These are phyloP conservation scores for Lamellibrachia satsuma DNA, from an alignment of 2,888 invertebrate genomes.

Conservation along the genomic window DNA sequence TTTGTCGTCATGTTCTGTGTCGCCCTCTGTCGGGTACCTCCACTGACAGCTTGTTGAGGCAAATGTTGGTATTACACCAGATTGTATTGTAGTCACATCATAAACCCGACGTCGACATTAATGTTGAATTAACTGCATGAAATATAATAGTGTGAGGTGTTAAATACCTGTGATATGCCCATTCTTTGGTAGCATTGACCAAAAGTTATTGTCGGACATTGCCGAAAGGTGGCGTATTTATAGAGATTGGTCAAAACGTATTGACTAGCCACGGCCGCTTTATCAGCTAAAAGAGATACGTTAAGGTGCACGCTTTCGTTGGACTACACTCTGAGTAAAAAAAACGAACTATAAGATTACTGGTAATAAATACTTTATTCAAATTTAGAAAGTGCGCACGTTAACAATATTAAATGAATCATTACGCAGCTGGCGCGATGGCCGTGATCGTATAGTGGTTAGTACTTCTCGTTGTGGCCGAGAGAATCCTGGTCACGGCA, in stretches of 20 bases:
- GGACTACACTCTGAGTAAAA: neutral
- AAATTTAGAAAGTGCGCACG: neutral
- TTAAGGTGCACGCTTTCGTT: neutral
- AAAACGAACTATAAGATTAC: neutral
- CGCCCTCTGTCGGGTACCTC: too few relatives aligned
- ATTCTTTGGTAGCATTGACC: too few relatives aligned
- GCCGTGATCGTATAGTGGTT: slow-evolving; percentile 17
- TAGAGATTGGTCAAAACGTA: neutral
- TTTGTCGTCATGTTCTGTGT: too few relatives aligned
- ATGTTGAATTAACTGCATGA: too few relatives aligned
- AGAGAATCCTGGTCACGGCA: slow-evolving; percentile 17
- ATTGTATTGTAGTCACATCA: too few relatives aligned
- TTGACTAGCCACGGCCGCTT: neutral
- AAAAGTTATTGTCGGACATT: neutral
- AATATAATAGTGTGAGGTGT: too few relatives aligned
- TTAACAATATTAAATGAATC: neutral
- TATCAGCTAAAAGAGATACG: neutral
- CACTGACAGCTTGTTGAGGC: too few relatives aligned
- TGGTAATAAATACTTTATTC: neutral
- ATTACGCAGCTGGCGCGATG: neutral
- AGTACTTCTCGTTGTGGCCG: slow-evolving; percentile 17
- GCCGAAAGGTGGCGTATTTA: neutral
- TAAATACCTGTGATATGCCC: too few relatives aligned
- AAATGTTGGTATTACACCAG: too few relatives aligned
- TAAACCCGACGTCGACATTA: too few relatives aligned